These are phyloP conservation scores for Bergia puertoricense DNA, from an alignment of 92 coral and sea anemone genomes.

Conservation along the genomic window DNA sequence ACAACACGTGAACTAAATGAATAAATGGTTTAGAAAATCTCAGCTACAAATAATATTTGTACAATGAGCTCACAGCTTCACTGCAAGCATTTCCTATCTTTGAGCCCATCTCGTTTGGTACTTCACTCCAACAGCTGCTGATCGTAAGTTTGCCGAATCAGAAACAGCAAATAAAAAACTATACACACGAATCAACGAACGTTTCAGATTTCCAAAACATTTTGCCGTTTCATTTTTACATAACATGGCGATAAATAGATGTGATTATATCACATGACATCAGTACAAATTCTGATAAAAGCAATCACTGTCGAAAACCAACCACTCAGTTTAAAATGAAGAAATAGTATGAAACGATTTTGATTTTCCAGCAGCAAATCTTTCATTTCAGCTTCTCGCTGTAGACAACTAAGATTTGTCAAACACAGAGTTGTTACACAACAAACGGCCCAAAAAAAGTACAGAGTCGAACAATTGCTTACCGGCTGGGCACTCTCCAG, in stretches of 20 bases:
- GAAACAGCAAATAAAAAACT: background rate
- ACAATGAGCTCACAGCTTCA: background rate
- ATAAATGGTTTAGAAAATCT: background rate
- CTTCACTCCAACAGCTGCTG: background rate
- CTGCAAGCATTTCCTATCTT: background rate
- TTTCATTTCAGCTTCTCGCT: background rate
- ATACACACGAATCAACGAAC: background rate
- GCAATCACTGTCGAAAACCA: background rate
- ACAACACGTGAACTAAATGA: background rate
- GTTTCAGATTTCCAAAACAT: background rate
- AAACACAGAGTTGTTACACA: background rate
- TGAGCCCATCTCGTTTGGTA: background rate
- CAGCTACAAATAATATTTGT: background rate
- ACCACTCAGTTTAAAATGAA: background rate
- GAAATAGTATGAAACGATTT: background rate
- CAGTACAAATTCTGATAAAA: background rate
- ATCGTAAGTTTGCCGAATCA: background rate
- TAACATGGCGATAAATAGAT: background rate
- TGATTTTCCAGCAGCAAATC: background rate
- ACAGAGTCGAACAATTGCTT: background rate
- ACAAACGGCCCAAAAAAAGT: background rate
- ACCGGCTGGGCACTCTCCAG: background rate
- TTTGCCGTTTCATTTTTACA: background rate
- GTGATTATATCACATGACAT: background rate
- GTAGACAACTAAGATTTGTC: background rate